phyloP scores from a whole-genome alignment of 2,113 vertebrate species.

The Zingel zingel region DNA sequence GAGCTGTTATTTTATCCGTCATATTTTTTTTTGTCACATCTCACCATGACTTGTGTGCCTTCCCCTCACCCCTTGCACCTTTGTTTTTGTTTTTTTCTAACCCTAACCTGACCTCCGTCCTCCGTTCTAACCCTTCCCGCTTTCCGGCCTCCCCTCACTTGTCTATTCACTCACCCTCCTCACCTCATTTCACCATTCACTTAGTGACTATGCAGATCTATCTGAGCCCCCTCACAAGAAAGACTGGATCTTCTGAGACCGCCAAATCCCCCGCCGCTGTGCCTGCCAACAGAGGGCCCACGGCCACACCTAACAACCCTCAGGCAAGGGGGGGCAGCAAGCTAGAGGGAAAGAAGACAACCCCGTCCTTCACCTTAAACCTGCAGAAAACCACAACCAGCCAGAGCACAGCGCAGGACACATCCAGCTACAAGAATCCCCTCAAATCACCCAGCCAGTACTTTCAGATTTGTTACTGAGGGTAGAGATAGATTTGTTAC shows the following conservation, averaged over 20 bases:
- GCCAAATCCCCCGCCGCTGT: constrained; percentile 68
- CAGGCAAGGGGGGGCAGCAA: constrained; percentile 32
- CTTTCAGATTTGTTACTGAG: constrained; percentile 88
- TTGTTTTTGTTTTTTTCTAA: not conserved
- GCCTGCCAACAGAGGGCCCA: constrained; percentile 61
- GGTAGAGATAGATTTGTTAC: not conserved
- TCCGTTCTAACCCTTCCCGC: not conserved
- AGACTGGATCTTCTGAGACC: constrained; percentile 83
- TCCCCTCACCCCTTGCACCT: constrained; percentile 17
- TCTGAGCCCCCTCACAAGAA: constrained; percentile 86
- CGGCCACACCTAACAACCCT: not conserved
- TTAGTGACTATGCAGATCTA: constrained; percentile 88
- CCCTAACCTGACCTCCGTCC: not conserved
- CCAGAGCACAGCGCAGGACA: constrained; percentile 73
- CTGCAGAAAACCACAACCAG: constrained; percentile 82
- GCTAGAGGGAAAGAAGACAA: constrained; percentile 34
- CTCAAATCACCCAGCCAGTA: constrained; percentile 87
- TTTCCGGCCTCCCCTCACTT: not conserved
- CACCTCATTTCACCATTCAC: constrained; percentile 77
- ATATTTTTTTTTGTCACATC: constrained; percentile 60
- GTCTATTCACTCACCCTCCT: constrained; percentile 38
- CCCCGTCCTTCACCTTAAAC: constrained; percentile 80
- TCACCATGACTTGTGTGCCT: constrained; percentile 74
- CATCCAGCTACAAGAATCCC: constrained; percentile 85
- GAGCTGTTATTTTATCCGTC: constrained; percentile 58